Evolutionary conservation across 1,140 invertebrate genomes (phyloP).

Genomic region (Calliphora vicina): DNA sequence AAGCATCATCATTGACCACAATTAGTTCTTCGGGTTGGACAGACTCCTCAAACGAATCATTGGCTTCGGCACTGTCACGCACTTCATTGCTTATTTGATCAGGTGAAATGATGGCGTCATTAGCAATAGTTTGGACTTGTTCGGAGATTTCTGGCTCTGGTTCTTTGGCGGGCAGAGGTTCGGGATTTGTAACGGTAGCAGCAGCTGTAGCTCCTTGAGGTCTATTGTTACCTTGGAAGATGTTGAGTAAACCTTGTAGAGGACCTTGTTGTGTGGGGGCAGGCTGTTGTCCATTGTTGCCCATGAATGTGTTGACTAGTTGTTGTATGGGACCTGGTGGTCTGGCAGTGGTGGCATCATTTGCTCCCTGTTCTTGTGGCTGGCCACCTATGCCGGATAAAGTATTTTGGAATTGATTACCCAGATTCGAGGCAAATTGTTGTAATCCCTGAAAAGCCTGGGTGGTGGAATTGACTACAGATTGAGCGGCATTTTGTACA

Average conservation of each 20-base stretch:
- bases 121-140: not conserved
- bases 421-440: conserved; percentile 57
- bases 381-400: conserved; percentile 50
- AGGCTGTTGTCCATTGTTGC: conserved; percentile 41
- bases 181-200: not conserved
- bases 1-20: conserved; percentile 55
- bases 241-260: conserved; percentile 54
- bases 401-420: conserved; percentile 57
- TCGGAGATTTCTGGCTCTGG: not conserved
- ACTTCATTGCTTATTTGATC: conserved; percentile 50
- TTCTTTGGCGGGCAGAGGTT: not conserved
- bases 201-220: conserved; percentile 44
- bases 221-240: conserved; percentile 58
- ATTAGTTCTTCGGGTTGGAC: conserved; percentile 40
- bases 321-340: conserved; percentile 57
- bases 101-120: not conserved
- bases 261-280: conserved; percentile 44
- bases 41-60: conserved; percentile 34
- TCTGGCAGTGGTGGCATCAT: conserved; percentile 51
- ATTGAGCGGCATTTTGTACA: conserved; percentile 55
- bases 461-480: conserved; percentile 53
- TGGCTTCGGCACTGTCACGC: conserved; percentile 51
- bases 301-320: conserved; percentile 55
- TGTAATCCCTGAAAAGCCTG: conserved; percentile 59
- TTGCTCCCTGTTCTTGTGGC: conserved; percentile 37